These are phyloP conservation scores for Drosophila demipolita DNA, from an alignment of 2,888 invertebrate species.

Conservation along the genomic window DNA sequence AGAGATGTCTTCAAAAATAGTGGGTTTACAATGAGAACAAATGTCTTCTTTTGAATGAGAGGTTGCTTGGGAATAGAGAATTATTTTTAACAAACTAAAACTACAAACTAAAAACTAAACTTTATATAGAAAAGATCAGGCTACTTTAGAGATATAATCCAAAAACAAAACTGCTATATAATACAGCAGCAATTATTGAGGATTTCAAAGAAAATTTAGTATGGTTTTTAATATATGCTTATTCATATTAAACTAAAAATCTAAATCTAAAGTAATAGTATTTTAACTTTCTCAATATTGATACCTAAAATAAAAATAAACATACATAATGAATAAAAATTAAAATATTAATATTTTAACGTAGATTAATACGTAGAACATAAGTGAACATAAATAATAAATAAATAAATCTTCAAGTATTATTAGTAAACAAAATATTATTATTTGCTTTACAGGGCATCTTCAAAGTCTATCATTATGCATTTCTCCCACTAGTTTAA, in stretches of 20 bases:
- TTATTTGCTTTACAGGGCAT: slow-evolving; percentile 19
- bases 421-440: background rate
- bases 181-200: background rate
- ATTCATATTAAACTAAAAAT: no score
- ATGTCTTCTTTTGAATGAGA: no score
- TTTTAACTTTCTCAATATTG: no score
- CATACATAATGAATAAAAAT: background rate
- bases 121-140: background rate
- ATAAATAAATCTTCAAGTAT: background rate
- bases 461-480: background rate
- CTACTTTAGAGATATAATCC: background rate
- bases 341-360: background rate
- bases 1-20: background rate
- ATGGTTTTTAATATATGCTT: background rate
- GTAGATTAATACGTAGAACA: no score
- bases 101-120: background rate
- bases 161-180: background rate
- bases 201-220: background rate
- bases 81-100: no score
- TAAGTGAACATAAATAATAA: background rate
- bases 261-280: no score
- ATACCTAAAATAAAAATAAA: background rate
- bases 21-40: no score
- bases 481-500: slow-evolving; percentile 44
- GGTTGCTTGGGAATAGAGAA: no score